Evolutionary conservation across 2,888 invertebrate genomes (phyloP).

Genomic region (Dione juno): DNA sequence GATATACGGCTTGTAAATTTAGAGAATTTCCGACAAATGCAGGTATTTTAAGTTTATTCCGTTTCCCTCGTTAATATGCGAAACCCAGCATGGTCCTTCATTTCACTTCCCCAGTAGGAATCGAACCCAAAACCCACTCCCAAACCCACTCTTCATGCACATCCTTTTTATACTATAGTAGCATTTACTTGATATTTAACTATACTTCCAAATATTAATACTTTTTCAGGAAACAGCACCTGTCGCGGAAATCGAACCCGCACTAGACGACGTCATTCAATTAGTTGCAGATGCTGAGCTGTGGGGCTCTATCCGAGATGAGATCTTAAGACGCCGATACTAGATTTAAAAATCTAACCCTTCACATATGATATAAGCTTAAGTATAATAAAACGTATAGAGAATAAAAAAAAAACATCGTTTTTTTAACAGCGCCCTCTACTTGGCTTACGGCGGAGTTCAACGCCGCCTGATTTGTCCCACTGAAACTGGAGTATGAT

Average conservation of each 20-base stretch:
- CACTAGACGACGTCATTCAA: not conserved
- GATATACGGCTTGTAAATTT: not conserved
- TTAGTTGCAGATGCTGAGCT: not conserved
- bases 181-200: too few species aligned
- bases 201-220: not conserved
- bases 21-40: not conserved
- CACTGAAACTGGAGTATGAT: too few species aligned
- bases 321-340: conserved; percentile 9
- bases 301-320: not conserved
- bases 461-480: too few species aligned
- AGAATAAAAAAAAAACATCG: not conserved
- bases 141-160: too few species aligned
- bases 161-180: too few species aligned
- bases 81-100: too few species aligned
- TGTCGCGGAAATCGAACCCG: conserved; percentile 4
- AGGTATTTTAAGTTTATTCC: not conserved
- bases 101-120: too few species aligned
- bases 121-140: not conserved
- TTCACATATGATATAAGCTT: not conserved
- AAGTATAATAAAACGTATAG: not conserved
- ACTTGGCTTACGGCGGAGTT: too few species aligned
- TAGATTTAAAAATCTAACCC: not conserved
- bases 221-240: not conserved
- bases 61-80: too few species aligned
- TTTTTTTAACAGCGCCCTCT: not conserved